These are phyloP conservation scores for Nibea coibor DNA, from an alignment of 2,113 vertebrate species.

Conservation along the genomic window DNA sequence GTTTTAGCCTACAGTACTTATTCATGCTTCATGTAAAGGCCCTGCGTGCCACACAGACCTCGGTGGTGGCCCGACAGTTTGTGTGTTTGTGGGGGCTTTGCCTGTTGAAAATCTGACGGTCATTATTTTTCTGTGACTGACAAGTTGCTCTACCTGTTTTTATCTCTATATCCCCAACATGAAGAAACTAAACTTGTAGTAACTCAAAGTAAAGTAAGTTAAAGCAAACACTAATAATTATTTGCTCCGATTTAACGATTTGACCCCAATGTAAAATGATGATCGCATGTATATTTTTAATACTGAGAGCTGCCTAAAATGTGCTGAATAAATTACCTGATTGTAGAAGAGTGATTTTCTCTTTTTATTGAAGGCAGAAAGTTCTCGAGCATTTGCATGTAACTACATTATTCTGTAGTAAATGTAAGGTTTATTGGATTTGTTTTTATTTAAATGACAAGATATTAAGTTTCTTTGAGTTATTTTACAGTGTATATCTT, in stretches of 20 bases:
- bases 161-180: neutral
- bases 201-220: neutral
- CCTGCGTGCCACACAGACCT: neutral
- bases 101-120: neutral
- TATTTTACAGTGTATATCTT: neutral
- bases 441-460: neutral
- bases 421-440: neutral
- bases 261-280: conserved; percentile 4
- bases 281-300: conserved; percentile 35
- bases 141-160: neutral
- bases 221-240: conserved; percentile 36
- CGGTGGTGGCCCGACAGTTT: neutral
- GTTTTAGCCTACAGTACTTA: neutral
- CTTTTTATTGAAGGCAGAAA: too few relatives aligned
- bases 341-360: conserved; percentile 7
- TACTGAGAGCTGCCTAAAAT: conserved; percentile 23
- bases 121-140: conserved; percentile 8
- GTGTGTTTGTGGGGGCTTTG: neutral
- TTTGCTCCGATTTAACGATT: conserved; percentile 2
- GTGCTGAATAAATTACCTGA: conserved; percentile 52
- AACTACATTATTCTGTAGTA: neutral
- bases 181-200: conserved; percentile 10
- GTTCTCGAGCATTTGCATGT: neutral
- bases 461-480: neutral
- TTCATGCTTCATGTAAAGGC: neutral